phyloP scores from a whole-genome alignment of 2,797 vertebrate genomes.

The Calcarius lapponicus region DNA sequence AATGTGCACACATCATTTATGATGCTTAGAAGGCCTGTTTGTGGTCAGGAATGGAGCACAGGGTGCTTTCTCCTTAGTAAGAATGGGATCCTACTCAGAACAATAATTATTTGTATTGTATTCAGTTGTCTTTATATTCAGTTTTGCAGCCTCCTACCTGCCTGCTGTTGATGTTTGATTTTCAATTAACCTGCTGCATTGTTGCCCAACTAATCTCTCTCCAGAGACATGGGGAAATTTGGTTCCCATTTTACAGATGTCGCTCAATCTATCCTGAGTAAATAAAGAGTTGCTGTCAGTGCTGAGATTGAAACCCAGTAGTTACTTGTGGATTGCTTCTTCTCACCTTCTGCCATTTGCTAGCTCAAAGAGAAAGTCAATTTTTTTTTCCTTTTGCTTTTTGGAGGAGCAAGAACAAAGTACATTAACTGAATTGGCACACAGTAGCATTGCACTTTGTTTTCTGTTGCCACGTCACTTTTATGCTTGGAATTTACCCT shows the following conservation, averaged over 20 bases:
- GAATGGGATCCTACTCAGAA: neutral
- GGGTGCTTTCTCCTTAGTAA: neutral
- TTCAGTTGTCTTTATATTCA: neutral
- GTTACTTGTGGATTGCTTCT: neutral
- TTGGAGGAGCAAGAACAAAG: neutral
- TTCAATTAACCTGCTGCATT: neutral
- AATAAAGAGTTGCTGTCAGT: neutral
- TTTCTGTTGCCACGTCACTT: slow-evolving; percentile 38
- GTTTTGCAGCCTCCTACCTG: neutral
- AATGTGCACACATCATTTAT: neutral
- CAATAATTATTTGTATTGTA: neutral
- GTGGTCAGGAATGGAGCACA: neutral
- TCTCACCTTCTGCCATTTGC: neutral
- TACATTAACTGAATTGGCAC: slow-evolving; percentile 17
- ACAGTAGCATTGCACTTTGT: slow-evolving; percentile 15
- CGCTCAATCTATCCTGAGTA: neutral
- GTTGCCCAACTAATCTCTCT: neutral
- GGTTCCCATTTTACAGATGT: neutral
- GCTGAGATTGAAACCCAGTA: neutral
- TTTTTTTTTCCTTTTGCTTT: neutral
- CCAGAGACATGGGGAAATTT: neutral
- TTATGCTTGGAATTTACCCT: slow-evolving; percentile 51
- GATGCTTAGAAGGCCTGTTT: neutral
- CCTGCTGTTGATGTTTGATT: neutral
- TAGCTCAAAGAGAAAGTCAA: neutral